Evolutionary conservation across 1,140 invertebrate species (phyloP).

Genomic region (Plectrocnemia conspersa): DNA sequence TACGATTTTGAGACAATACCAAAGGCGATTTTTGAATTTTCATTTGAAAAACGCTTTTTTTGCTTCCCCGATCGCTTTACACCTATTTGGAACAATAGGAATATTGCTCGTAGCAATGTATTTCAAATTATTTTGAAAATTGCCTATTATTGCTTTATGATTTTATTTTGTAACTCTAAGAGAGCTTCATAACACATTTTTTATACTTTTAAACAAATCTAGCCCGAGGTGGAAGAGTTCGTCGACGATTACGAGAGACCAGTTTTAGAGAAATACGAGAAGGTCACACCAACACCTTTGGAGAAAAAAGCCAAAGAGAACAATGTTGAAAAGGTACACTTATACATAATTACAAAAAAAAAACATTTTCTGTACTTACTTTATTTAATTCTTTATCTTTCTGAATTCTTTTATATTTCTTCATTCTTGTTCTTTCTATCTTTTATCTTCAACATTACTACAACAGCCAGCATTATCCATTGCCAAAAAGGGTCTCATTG

Average conservation of each 20-base stretch:
- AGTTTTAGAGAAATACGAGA: constrained; percentile 61
- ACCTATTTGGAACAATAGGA: too few relatives aligned
- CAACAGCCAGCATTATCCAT: constrained; percentile 13
- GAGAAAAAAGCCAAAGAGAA: constrained; percentile 41
- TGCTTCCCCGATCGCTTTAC: background rate
- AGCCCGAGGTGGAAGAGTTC: constrained; percentile 19
- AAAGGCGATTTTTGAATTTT: background rate
- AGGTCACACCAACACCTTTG: constrained; percentile 48
- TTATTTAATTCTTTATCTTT: background rate
- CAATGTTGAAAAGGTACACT: constrained; percentile 40
- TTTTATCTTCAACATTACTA: constrained; percentile 2
- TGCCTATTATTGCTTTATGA: constrained; percentile 1
- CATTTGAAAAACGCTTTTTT: background rate
- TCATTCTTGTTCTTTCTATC: background rate
- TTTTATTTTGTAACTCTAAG: background rate
- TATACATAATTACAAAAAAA: background rate
- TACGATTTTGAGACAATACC: background rate
- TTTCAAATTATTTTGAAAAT: too few relatives aligned
- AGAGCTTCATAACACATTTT: constrained; percentile 9
- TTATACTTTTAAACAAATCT: constrained; percentile 5
- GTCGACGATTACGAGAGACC: constrained; percentile 53
- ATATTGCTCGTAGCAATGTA: too few relatives aligned
- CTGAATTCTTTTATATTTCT: background rate
- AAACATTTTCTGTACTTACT: too few relatives aligned
- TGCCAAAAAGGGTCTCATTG: constrained; percentile 36